phyloP scores from a whole-genome alignment of 2,797 vertebrate species.

The Triplophysa bombifrons region DNA sequence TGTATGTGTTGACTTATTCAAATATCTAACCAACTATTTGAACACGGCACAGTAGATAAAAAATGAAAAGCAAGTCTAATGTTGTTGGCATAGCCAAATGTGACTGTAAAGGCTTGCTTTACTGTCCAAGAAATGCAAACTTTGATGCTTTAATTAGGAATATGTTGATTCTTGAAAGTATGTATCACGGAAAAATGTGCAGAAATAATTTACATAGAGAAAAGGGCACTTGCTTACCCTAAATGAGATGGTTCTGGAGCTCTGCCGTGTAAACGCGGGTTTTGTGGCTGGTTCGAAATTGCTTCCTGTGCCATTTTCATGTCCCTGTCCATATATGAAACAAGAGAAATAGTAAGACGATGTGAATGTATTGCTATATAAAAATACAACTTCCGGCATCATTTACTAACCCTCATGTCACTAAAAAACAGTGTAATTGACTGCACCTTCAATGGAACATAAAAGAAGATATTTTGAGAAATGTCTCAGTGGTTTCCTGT shows the following conservation, averaged over 20 bases:
- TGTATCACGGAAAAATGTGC: neutral
- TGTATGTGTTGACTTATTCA: conserved; percentile 15
- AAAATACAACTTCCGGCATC: neutral
- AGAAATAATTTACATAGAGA: conserved; percentile 31
- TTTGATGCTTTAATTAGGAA: neutral
- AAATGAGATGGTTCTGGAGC: conserved; percentile 87
- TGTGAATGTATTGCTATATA: conserved; percentile 11
- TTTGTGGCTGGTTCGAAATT: conserved; percentile 62
- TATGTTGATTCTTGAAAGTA: neutral
- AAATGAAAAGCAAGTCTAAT: conserved; percentile 39
- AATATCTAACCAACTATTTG: conserved; percentile 27
- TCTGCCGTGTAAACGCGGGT: conserved; percentile 78
- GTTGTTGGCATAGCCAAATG: conserved; percentile 60
- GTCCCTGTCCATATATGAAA: conserved; percentile 54
- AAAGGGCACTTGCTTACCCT: conserved; percentile 72
- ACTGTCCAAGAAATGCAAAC: conserved; percentile 4
- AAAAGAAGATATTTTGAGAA: too few relatives aligned
- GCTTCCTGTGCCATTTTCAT: conserved; percentile 54
- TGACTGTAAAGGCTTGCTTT: neutral
- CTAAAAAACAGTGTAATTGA: too few relatives aligned
- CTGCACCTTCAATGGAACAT: too few relatives aligned
- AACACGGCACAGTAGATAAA: neutral
- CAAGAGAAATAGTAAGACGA: neutral
- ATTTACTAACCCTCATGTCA: too few relatives aligned
- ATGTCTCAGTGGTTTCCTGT: too few relatives aligned